phyloP scores from a whole-genome alignment of 2,113 vertebrate genomes.

The Oreocharis arfaki region DNA sequence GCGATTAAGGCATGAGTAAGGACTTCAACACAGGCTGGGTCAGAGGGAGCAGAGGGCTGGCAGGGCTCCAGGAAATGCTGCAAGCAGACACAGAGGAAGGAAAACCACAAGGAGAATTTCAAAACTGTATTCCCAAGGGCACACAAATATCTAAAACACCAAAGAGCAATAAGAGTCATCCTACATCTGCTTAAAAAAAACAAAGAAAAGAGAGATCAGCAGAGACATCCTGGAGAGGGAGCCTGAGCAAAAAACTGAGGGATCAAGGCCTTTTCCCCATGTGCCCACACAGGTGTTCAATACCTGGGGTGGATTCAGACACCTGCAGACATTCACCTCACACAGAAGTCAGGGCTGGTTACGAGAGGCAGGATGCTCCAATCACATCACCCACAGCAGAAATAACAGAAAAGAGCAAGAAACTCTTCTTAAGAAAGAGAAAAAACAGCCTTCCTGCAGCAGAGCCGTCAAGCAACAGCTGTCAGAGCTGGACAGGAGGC shows the following conservation, averaged over 20 bases:
- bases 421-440: neutral
- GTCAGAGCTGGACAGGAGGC: neutral
- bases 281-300: neutral
- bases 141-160: neutral
- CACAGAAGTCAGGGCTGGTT: neutral
- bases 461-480: neutral
- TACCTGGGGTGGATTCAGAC: neutral
- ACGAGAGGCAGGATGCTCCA: neutral
- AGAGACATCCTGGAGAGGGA: neutral
- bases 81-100: neutral
- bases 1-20: constrained; percentile 45
- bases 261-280: neutral
- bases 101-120: neutral
- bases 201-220: neutral
- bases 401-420: neutral
- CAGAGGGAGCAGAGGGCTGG: neutral
- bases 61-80: neutral
- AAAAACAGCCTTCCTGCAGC: neutral
- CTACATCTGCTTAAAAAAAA: neutral
- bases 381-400: neutral
- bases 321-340: neutral
- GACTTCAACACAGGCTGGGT: neutral
- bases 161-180: neutral
- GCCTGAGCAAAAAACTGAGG: neutral
- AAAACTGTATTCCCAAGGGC: neutral